Conservation (phyloP, 2,113 vertebrate genomes). For the Alethe diademata region DNA sequence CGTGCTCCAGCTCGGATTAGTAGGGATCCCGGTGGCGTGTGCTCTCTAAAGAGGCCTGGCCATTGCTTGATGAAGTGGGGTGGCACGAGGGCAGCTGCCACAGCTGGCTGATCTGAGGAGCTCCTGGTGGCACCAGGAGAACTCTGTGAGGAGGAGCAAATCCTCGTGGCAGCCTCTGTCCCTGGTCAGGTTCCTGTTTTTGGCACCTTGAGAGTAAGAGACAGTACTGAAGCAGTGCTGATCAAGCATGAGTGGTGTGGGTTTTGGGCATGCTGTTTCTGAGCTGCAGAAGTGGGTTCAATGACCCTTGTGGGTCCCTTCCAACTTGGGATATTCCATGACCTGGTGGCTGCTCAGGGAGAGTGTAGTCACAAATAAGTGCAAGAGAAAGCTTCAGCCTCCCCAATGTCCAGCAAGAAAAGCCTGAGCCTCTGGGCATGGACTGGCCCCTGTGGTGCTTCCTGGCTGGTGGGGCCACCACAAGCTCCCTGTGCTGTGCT, state of each 20-base stretch:
- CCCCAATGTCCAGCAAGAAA: background rate
- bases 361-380: background rate
- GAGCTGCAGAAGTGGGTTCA: background rate
- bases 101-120: background rate
- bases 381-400: background rate
- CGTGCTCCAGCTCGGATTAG: background rate
- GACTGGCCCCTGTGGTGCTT: background rate
- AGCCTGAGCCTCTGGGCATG: fast-evolving
- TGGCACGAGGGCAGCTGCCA: background rate
- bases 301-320: background rate
- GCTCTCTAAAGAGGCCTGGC: background rate
- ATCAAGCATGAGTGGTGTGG: fast-evolving
- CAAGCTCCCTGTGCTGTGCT: background rate
- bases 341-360: background rate
- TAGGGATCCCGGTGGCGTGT: background rate
- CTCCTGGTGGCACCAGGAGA: fast-evolving
- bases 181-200: fast-evolving
- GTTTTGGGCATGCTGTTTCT: background rate
- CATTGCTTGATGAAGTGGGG: background rate
- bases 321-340: background rate
- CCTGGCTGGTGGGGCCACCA: fast-evolving
- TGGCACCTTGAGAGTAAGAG: fast-evolving
- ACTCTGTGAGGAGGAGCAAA: background rate
- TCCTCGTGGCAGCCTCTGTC: fast-evolving
- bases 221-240: too few species aligned